These are phyloP conservation scores for Ibycter americanus DNA, from an alignment of 2,797 vertebrate species.

Conservation along the genomic window DNA sequence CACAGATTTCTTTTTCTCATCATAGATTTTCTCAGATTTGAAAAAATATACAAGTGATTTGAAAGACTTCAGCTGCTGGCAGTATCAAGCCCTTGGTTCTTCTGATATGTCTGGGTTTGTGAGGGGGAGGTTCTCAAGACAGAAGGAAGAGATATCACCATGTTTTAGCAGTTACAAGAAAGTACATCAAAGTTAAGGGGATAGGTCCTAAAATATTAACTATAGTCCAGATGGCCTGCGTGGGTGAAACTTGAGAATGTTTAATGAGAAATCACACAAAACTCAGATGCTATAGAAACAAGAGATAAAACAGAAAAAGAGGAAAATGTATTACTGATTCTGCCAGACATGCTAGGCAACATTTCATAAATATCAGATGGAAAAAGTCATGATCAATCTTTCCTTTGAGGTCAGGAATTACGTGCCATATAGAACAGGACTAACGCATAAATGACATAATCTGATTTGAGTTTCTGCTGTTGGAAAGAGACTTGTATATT, in stretches of 20 bases:
- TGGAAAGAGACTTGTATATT: background rate
- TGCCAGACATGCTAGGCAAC: slow-evolving; percentile 58
- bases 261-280: slow-evolving; percentile 66
- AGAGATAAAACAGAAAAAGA: slow-evolving; percentile 61
- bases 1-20: background rate
- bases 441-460: background rate
- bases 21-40: slow-evolving; percentile 10
- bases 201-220: slow-evolving; percentile 68
- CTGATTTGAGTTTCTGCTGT: background rate
- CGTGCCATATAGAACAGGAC: background rate
- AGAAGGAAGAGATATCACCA: slow-evolving; percentile 51
- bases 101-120: slow-evolving; percentile 26
- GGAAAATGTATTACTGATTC: slow-evolving; percentile 61
- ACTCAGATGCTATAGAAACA: slow-evolving; percentile 65
- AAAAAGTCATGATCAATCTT: slow-evolving; percentile 15
- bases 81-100: slow-evolving; percentile 33
- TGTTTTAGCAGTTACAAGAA: slow-evolving; percentile 60
- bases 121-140: slow-evolving; percentile 51
- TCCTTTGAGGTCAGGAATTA: background rate
- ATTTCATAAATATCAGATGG: slow-evolving; percentile 62
- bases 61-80: slow-evolving; percentile 41
- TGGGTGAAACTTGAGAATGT: slow-evolving; percentile 62
- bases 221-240: slow-evolving; percentile 47
- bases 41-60: background rate
- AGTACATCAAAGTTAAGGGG: slow-evolving; percentile 58